phyloP scores from a whole-genome alignment of 2,797 vertebrate genomes.

The Synaphobranchus kaupii region DNA sequence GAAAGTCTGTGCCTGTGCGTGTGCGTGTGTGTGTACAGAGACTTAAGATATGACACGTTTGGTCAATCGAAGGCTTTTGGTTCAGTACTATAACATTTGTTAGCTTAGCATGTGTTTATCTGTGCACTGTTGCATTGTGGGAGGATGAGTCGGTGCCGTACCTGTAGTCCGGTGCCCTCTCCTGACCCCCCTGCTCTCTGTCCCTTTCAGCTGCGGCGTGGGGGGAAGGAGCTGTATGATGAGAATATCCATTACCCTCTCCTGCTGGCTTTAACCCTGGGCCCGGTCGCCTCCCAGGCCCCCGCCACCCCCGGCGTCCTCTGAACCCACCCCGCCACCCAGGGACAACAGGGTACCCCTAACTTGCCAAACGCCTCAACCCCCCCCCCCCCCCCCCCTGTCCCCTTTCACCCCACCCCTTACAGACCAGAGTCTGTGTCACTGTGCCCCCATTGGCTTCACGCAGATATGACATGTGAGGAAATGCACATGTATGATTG shows the following conservation, averaged over 20 bases:
- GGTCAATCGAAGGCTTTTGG: no score
- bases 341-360: conserved; percentile 43
- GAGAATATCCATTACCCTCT: conserved; percentile 95
- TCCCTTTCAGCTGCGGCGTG: conserved; percentile 83
- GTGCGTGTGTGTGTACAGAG: no score
- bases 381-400: neutral
- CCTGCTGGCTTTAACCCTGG: conserved; percentile 84
- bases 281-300: conserved; percentile 23
- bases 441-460: conserved; percentile 59
- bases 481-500: conserved; percentile 32
- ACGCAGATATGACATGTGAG: conserved; percentile 34
- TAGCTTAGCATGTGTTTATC: neutral
- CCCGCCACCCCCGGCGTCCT: conserved; percentile 49
- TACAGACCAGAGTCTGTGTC: conserved; percentile 47
- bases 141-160: neutral
- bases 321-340: conserved; percentile 50
- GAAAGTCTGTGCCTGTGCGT: no score
- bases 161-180: neutral
- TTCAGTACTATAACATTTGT: neutral
- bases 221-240: conserved; percentile 85
- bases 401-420: conserved; percentile 12
- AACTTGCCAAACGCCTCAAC: neutral
- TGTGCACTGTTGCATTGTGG: neutral
- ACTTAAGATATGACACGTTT: no score
- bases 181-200: neutral